Conservation (phyloP, 2,113 vertebrate genomes). For the Collichthys lucidus region DNA sequence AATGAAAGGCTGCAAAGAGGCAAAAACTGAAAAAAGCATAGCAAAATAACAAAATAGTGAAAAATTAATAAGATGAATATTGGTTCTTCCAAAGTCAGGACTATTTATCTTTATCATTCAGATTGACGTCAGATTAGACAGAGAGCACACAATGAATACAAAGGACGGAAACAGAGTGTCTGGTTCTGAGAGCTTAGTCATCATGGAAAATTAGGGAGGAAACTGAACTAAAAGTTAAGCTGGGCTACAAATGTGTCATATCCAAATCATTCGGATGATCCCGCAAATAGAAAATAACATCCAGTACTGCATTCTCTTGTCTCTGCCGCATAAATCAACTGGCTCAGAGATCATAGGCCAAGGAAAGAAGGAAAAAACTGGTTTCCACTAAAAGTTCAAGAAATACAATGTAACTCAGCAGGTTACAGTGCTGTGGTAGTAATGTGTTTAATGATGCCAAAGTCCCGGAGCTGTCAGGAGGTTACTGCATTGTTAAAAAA, state of each 20-base stretch:
- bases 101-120: conserved; percentile 6
- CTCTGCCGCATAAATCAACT: not conserved
- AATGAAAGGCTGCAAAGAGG: not conserved
- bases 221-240: conserved; percentile 38
- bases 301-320: not conserved
- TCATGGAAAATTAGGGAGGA: conserved; percentile 56
- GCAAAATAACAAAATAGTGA: not conserved
- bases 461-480: not conserved
- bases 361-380: not conserved
- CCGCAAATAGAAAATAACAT: not conserved
- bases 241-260: conserved; percentile 26
- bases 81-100: not conserved
- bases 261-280: conserved; percentile 15
- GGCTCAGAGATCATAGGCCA: not conserved
- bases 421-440: not conserved
- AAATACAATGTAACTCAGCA: not conserved
- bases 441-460: not conserved
- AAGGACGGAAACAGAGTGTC: conserved; percentile 67
- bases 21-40: not conserved
- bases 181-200: conserved; percentile 37
- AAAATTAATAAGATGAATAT: not conserved
- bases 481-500: conserved; percentile 1
- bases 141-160: conserved; percentile 39
- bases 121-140: conserved; percentile 52
- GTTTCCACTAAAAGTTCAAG: not conserved